Conservation (phyloP, 1,140 invertebrate genomes). For the Drosophila serrata region DNA sequence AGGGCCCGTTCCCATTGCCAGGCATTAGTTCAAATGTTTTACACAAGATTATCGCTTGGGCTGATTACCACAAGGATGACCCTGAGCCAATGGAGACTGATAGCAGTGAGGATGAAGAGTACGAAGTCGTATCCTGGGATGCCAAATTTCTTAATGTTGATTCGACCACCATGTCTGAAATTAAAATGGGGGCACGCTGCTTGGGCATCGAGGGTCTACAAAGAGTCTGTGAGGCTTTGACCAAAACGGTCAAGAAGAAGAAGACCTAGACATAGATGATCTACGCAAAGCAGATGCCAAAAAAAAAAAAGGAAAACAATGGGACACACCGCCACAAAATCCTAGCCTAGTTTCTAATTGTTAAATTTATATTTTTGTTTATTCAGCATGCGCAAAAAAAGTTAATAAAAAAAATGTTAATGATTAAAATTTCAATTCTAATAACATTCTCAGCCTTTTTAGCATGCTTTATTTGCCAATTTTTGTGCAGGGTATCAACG, state of each 20-base stretch:
- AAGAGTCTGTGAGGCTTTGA: neutral
- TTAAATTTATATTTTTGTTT: neutral
- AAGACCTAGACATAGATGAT: neutral
- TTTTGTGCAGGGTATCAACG: conserved; percentile 6
- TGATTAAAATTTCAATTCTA: too few relatives aligned
- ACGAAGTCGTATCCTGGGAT: neutral
- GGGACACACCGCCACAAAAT: neutral
- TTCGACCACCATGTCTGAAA: neutral
- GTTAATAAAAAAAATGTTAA: neutral
- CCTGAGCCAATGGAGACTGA: neutral
- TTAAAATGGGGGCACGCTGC: neutral
- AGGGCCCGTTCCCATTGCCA: neutral
- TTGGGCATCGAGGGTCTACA: neutral
- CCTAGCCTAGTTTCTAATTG: neutral
- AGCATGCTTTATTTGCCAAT: neutral
- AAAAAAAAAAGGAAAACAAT: too few relatives aligned
- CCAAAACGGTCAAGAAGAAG: neutral
- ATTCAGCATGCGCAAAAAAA: neutral
- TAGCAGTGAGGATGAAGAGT: neutral
- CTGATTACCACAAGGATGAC: neutral
- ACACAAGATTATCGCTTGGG: neutral
- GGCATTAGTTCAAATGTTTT: neutral
- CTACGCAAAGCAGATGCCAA: too few relatives aligned
- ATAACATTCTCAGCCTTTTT: neutral
- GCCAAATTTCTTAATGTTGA: neutral